Conservation (phyloP, 35 echinoderm and acorn worm species). For the Eucidaris tribuloides region DNA sequence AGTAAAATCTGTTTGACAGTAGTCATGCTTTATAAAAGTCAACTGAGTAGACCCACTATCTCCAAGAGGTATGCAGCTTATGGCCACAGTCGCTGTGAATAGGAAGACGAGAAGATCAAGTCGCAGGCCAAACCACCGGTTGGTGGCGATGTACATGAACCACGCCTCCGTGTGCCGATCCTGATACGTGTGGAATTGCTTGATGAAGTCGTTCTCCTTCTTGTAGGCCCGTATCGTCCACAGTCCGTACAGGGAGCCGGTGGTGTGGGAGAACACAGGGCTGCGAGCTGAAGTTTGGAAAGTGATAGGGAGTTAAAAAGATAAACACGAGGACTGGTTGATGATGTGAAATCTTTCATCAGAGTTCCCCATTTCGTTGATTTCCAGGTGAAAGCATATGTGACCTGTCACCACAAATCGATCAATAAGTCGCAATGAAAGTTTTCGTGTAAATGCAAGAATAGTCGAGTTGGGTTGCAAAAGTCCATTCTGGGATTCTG, state of each 20-base stretch:
- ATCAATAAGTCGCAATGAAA: too few relatives aligned
- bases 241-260: conserved; percentile 73
- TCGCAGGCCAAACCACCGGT: conserved; percentile 75
- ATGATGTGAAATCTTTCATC: too few relatives aligned
- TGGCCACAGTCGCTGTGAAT: conserved; percentile 53
- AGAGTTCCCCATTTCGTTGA: too few relatives aligned
- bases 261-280: conserved; percentile 90
- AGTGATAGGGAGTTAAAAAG: conserved; percentile 1
- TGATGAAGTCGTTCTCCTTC: conserved; percentile 58
- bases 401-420: too few relatives aligned
- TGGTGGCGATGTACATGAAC: conserved; percentile 66
- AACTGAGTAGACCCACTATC: conserved; percentile 63
- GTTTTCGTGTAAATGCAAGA: too few relatives aligned
- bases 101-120: conserved; percentile 57
- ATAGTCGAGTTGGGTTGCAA: too few relatives aligned
- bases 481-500: too few relatives aligned
- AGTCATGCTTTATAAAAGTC: too few relatives aligned
- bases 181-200: conserved; percentile 58
- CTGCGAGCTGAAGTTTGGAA: conserved; percentile 61
- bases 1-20: too few relatives aligned
- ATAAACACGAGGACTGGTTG: too few relatives aligned
- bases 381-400: too few relatives aligned
- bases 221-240: conserved; percentile 77
- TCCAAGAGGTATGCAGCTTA: conserved; percentile 51
- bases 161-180: conserved; percentile 82